Conservation (phyloP, 2,888 invertebrate species). For the Stegophylla sp. region DNA sequence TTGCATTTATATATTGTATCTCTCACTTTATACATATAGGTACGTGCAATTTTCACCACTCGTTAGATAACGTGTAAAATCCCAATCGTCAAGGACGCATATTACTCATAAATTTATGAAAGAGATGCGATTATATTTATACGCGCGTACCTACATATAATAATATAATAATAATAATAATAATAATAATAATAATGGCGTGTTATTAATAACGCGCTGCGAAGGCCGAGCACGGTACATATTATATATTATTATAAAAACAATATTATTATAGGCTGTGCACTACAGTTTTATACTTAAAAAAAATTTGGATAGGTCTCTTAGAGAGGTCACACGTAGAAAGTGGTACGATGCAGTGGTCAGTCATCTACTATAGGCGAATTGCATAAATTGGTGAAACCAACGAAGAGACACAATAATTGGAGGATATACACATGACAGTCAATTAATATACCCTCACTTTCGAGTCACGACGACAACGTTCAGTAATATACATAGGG, state of each 20-base stretch:
- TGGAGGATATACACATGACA: conserved; percentile 37
- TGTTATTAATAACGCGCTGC: conserved; percentile 16
- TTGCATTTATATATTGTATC: no score
- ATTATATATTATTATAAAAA: neutral
- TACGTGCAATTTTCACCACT: conserved; percentile 17
- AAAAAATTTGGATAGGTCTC: neutral
- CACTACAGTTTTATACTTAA: neutral
- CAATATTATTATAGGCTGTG: neutral
- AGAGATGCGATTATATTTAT: neutral
- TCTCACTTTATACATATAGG: no score
- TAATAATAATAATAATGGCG: no score
- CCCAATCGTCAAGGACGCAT: conserved; percentile 25
- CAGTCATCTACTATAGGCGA: conserved; percentile 7
- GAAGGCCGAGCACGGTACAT: neutral
- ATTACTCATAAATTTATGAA: conserved; percentile 8
- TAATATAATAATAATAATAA: neutral
- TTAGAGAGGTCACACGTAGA: neutral
- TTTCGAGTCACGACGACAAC: conserved; percentile 46
- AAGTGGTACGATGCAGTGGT: conserved; percentile 27
- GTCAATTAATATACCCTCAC: conserved; percentile 48
- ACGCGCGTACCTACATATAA: neutral
- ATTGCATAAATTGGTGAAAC: conserved; percentile 22
- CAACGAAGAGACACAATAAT: conserved; percentile 18
- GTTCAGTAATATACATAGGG: conserved; percentile 4
- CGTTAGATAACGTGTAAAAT: conserved; percentile 21